These are phyloP conservation scores for Hippocampus abdominalis DNA, from an alignment of 2,113 vertebrate species.

Conservation along the genomic window DNA sequence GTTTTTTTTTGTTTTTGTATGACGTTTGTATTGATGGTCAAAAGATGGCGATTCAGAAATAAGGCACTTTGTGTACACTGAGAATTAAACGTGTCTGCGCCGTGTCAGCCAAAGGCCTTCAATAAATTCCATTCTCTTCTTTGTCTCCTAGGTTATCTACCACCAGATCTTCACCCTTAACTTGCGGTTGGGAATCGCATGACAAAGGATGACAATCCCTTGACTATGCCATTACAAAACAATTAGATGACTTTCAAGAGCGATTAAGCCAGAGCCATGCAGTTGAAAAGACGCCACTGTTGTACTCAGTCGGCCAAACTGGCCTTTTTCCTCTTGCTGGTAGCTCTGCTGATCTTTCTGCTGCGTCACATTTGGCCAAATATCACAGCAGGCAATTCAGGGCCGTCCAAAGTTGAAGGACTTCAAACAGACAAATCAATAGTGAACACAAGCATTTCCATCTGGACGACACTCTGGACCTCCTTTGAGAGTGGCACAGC, in stretches of 20 bases:
- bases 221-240: neutral
- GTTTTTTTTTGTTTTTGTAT: too few species aligned
- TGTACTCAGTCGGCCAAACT: conserved; percentile 79
- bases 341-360: conserved; percentile 82
- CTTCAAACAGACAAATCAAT: conserved; percentile 77
- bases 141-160: conserved; percentile 21
- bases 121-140: neutral
- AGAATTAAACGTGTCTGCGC: too few species aligned
- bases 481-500: conserved; percentile 69
- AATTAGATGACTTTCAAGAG: neutral
- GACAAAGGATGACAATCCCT: neutral
- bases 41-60: too few species aligned
- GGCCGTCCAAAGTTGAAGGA: conserved; percentile 76
- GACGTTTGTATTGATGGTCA: too few species aligned
- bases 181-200: neutral
- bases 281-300: conserved; percentile 87
- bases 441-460: conserved; percentile 64
- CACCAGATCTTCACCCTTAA: neutral
- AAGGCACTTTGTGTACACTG: too few species aligned
- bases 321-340: conserved; percentile 77
- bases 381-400: conserved; percentile 70
- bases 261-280: conserved; percentile 73
- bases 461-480: conserved; percentile 76
- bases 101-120: neutral
- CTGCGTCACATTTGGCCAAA: conserved; percentile 81